These are phyloP conservation scores for Acropora tenuis DNA, from an alignment of 64 coral and sea anemone species.

Conservation along the genomic window DNA sequence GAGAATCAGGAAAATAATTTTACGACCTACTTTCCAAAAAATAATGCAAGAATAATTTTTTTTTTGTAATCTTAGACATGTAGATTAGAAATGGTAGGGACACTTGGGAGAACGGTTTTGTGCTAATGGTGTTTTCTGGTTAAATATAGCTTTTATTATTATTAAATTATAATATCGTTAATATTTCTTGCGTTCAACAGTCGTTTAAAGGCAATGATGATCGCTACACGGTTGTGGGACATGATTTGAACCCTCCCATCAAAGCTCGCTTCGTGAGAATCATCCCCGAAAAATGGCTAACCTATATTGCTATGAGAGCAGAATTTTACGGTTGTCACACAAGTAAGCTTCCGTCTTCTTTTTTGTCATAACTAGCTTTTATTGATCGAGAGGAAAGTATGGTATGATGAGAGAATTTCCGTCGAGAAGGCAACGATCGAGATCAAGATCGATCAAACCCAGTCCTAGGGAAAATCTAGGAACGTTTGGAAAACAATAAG, in stretches of 20 bases:
- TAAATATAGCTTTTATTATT: not conserved
- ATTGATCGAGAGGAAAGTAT: not conserved
- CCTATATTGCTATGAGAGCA: slow-evolving; percentile 14
- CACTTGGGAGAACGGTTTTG: no score
- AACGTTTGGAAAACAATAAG: no score
- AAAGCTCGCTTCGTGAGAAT: slow-evolving; percentile 27
- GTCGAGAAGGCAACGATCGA: no score
- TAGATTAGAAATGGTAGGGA: no score
- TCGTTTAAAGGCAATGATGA: not conserved
- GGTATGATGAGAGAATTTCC: not conserved
- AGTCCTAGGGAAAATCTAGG: no score
- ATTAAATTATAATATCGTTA: not conserved
- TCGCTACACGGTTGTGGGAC: not conserved
- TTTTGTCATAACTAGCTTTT: no score
- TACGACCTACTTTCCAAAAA: no score
- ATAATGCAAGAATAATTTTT: no score
- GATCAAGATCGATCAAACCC: no score
- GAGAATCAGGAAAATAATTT: no score
- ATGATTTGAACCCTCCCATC: not conserved
- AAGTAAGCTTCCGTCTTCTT: not conserved
- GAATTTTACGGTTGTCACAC: slow-evolving; percentile 34
- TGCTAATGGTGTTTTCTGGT: no score
- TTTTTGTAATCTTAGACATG: no score
- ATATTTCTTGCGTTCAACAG: not conserved
- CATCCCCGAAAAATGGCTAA: slow-evolving; percentile 14